Conservation (phyloP, 2,888 invertebrate genomes). For the Cerceris rybyensis region DNA sequence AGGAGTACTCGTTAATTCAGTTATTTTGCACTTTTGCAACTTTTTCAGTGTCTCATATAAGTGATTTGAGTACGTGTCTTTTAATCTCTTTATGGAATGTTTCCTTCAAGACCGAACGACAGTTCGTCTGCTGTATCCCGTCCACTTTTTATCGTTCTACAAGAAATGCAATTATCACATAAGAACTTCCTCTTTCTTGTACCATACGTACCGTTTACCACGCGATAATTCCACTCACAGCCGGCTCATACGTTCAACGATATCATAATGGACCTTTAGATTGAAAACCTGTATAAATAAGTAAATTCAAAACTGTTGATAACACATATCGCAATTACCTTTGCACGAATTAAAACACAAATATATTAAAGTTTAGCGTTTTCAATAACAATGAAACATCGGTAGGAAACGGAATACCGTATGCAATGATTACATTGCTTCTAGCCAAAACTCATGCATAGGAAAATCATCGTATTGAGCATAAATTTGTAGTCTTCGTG, state of each 20-base stretch:
- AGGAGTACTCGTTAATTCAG: no score
- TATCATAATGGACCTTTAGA: not conserved
- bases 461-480: slow-evolving; percentile 28
- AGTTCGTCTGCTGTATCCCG: slow-evolving; percentile 55
- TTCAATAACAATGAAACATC: slow-evolving; percentile 31
- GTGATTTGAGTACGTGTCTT: not conserved
- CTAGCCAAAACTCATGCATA: slow-evolving; percentile 52
- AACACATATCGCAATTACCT: slow-evolving; percentile 46
- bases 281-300: slow-evolving; percentile 11
- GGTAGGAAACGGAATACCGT: slow-evolving; percentile 9
- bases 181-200: slow-evolving; percentile 16
- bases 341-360: slow-evolving; percentile 21
- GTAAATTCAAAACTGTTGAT: slow-evolving; percentile 20
- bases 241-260: not conserved
- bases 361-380: slow-evolving; percentile 26
- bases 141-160: slow-evolving; percentile 57
- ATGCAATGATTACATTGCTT: slow-evolving; percentile 24
- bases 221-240: not conserved
- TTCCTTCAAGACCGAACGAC: slow-evolving; percentile 24
- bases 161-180: slow-evolving; percentile 23
- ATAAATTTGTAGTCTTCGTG: slow-evolving; percentile 42
- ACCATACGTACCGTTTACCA: slow-evolving; percentile 4
- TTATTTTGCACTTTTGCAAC: no score
- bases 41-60: not conserved
- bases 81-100: not conserved